phyloP scores from a whole-genome alignment of 2,797 vertebrate species.

The Rhodeus uyekii region DNA sequence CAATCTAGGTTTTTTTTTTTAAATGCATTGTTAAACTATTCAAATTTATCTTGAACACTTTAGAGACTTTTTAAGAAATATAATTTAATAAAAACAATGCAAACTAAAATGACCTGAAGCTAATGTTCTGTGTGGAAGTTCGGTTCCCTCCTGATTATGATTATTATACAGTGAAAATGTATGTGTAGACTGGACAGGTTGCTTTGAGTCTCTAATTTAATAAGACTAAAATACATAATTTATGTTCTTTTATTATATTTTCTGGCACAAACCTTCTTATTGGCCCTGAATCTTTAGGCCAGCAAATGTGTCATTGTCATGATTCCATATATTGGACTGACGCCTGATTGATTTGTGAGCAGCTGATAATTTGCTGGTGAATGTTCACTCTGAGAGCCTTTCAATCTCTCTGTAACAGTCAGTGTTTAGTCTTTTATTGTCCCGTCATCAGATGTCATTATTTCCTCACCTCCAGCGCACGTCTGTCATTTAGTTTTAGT shows the following conservation, averaged over 20 bases:
- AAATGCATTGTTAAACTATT: background rate
- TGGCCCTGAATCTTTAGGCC: background rate
- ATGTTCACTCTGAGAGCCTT: conserved; percentile 19
- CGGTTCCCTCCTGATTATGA: background rate
- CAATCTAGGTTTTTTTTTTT: too few species aligned
- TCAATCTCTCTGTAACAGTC: background rate
- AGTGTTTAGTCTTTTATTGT: conserved; percentile 17
- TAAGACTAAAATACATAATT: background rate
- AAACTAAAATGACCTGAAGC: background rate
- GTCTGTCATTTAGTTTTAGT: conserved; percentile 49
- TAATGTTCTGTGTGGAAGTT: background rate
- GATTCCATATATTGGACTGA: background rate
- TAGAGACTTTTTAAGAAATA: background rate
- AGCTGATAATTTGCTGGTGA: conserved; percentile 13
- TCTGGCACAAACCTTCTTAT: background rate
- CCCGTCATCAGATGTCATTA: conserved; percentile 18
- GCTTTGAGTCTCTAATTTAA: background rate
- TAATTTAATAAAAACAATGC: background rate
- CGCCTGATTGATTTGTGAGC: background rate
- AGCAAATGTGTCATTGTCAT: background rate
- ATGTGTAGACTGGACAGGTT: background rate
- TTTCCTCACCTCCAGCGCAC: conserved; percentile 33
- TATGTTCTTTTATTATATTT: background rate
- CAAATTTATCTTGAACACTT: background rate
- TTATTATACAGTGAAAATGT: background rate